Evolutionary conservation across 23 tunicate species (phyloP).

Genomic region (Corella eumyota): DNA sequence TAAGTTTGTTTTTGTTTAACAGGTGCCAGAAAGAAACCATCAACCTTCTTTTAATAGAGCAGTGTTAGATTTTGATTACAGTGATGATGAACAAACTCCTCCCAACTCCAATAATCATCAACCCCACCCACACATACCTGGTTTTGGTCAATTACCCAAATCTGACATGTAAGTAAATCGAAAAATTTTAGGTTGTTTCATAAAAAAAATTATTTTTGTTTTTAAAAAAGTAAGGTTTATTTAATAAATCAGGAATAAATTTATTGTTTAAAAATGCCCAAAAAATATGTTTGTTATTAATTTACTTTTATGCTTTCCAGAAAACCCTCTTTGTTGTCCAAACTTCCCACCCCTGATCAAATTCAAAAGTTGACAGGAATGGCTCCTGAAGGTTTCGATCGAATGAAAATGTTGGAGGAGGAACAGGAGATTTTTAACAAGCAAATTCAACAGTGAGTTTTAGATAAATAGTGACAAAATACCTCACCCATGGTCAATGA

Average conservation of each 20-base stretch:
- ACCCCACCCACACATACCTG: background rate
- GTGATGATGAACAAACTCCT: conserved; percentile 71
- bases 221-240: background rate
- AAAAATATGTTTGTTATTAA: background rate
- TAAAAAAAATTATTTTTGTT: background rate
- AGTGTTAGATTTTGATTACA: conserved; percentile 79
- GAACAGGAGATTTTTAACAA: conserved; percentile 65
- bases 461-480: background rate
- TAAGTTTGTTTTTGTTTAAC: too few relatives aligned
- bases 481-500: too few relatives aligned
- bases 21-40: background rate
- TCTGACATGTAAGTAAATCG: background rate
- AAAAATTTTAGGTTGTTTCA: background rate
- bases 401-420: conserved; percentile 32
- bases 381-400: conserved; percentile 10
- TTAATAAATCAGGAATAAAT: background rate
- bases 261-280: background rate
- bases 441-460: conserved; percentile 68
- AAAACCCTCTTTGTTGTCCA: conserved; percentile 48
- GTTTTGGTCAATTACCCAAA: background rate
- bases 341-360: conserved; percentile 77
- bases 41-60: conserved; percentile 66
- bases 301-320: conserved; percentile 28
- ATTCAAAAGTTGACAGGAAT: conserved; percentile 46
- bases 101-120: conserved; percentile 4